Percentiles rank a stretch among this genome's conserved stretches.
Conservation (phyloP, 2,888 invertebrate genomes). For the Tortrix viridana region DNA sequence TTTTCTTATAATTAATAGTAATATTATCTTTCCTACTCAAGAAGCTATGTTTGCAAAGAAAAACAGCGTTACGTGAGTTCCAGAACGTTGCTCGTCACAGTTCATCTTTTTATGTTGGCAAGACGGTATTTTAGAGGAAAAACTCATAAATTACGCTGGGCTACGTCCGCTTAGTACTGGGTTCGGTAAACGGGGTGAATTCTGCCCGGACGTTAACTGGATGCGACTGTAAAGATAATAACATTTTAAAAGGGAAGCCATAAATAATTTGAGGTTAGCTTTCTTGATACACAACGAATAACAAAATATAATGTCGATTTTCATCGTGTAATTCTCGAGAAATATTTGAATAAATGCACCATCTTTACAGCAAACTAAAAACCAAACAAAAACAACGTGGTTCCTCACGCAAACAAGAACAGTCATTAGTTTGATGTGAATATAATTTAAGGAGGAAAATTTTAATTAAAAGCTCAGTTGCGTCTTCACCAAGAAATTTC, state of each 20-base stretch:
- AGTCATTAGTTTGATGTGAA: slow-evolving; percentile 38
- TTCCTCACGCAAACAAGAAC: slow-evolving; percentile 32
- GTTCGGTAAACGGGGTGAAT: slow-evolving; percentile 47
- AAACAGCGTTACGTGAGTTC: slow-evolving; percentile 9
- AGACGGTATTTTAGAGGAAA: slow-evolving; percentile 41
- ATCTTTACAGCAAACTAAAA: background rate
- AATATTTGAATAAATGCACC: too few relatives aligned
- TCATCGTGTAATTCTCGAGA: too few relatives aligned
- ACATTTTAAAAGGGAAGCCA: slow-evolving; percentile 30
- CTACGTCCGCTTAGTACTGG: slow-evolving; percentile 45
- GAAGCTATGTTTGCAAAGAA: slow-evolving; percentile 4
- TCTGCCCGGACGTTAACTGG: slow-evolving; percentile 43
- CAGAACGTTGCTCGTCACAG: slow-evolving; percentile 21
- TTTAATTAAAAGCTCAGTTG: slow-evolving; percentile 42
- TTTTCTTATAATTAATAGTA: too few relatives aligned
- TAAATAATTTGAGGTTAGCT: slow-evolving; percentile 8
- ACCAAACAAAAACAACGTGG: slow-evolving; percentile 13
- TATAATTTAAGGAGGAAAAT: slow-evolving; percentile 42
- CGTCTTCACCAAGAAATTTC: slow-evolving; percentile 16
- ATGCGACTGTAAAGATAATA: slow-evolving; percentile 29
- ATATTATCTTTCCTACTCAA: too few relatives aligned
- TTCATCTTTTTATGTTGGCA: slow-evolving; percentile 31
- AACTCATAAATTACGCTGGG: slow-evolving; percentile 44
- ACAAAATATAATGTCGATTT: too few relatives aligned
- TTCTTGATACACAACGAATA: too few relatives aligned